These are phyloP conservation scores for Acrocephalus kingi DNA, from an alignment of 2,113 vertebrate species.

Conservation along the genomic window DNA sequence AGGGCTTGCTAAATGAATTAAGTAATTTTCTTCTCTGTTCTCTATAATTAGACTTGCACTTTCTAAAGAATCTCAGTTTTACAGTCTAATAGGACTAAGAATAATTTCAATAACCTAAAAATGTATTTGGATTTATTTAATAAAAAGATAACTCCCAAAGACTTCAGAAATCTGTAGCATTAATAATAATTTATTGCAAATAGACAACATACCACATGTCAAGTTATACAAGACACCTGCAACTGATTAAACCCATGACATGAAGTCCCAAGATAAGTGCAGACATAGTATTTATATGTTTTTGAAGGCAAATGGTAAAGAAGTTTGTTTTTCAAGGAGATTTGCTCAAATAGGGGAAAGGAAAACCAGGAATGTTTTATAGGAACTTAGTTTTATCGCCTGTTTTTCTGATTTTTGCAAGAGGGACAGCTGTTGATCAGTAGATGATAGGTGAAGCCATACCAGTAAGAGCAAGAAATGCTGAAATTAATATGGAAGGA, in stretches of 20 bases:
- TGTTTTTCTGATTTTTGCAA: neutral
- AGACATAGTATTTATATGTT: fast-evolving
- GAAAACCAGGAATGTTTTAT: neutral
- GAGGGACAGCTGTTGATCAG: neutral
- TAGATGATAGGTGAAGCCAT: neutral
- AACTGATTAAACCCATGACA: fast-evolving
- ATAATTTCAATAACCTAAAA: neutral
- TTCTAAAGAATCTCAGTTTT: neutral
- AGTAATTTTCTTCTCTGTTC: neutral
- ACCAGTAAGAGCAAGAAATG: neutral
- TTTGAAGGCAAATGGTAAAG: neutral
- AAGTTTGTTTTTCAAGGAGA: neutral
- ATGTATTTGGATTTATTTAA: neutral
- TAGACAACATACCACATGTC: neutral
- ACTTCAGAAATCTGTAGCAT: neutral
- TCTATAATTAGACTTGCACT: neutral
- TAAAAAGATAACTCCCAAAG: neutral
- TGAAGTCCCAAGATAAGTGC: neutral
- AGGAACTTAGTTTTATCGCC: neutral
- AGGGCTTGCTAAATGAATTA: neutral
- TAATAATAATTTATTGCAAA: neutral
- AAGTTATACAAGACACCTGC: neutral
- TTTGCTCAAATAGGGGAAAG: neutral
- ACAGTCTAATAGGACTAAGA: neutral
- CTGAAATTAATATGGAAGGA: neutral